Evolutionary conservation across 2,113 vertebrate species (phyloP), one percentile per base, ranked within the genome.

Genomic region (Oryzias celebensis): DNA sequence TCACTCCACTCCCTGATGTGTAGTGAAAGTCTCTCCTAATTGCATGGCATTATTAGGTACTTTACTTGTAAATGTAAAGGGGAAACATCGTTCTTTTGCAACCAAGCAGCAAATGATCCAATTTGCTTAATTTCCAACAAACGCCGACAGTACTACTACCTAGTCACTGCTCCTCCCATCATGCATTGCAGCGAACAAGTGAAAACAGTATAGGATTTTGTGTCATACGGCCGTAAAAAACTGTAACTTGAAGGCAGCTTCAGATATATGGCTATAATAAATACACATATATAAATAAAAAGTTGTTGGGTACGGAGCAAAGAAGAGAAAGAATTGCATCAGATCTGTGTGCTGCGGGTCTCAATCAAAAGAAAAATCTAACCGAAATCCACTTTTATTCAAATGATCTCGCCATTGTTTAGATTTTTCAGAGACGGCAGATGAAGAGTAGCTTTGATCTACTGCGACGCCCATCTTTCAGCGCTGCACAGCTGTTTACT

Each of bases 61-160:
- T 92, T 91, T 91, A 88, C 86, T 90, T 91, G 88, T 91, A 91
- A 91, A 92, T 93, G 89, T 88, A 81, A 86, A 89, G 89, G 87
- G 87, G 85, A 81, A 88, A 86, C 86, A 87, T 90, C 82, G 74
- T 85, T 91, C 88, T 89, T 86, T 89, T 89, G 86, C 88, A 92
- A 88, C 90, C 88, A 92, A 90, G 88, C 91, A 90, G 89, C 87
- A 92, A 92, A 93, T 92, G 75, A 92, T 89, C 89, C 86, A 88
- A 91, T 91, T 91, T 88, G 83, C 86, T 83, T 90, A 86, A 91
- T 92, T 89, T 90, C 83, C 71, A 74, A 88, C 77, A 77, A 88
- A 88, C 67, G 68, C 76, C 73, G 63, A 41, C 58, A 62, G 67
- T 64, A 58, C 46, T 55, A 24, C 58, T 69, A 69, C 62, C 45